phyloP scores from a whole-genome alignment of 2,797 vertebrate genomes.

The Lepilemur septentrionalis region DNA sequence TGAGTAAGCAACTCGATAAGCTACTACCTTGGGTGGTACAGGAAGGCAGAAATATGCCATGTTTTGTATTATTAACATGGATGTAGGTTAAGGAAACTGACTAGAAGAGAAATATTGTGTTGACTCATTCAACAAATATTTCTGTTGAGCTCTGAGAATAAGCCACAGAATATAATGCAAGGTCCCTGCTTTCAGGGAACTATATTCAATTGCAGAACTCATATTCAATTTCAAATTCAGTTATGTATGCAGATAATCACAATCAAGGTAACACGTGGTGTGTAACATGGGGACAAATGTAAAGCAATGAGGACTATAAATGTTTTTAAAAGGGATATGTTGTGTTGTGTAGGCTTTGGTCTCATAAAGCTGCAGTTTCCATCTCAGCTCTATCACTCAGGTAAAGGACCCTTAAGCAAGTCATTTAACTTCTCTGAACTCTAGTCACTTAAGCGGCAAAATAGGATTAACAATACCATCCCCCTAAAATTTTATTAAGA shows the following conservation, averaged over 20 bases:
- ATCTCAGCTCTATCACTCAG: not conserved
- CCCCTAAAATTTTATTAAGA: not conserved
- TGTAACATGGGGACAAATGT: not conserved
- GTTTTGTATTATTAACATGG: not conserved
- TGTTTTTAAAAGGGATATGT: not conserved
- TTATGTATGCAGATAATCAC: not conserved
- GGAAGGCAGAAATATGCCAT: not conserved
- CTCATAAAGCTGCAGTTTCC: not conserved
- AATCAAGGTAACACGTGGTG: not conserved
- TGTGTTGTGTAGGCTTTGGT: not conserved
- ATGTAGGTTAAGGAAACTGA: not conserved
- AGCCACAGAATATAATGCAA: slow-evolving; percentile 18
- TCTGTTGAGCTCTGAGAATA: not conserved
- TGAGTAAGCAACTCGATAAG: not conserved
- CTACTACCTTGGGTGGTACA: not conserved
- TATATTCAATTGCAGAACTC: not conserved
- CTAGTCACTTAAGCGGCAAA: not conserved
- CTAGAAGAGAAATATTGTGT: not conserved
- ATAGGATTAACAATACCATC: not conserved
- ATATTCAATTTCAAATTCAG: not conserved
- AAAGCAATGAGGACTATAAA: not conserved
- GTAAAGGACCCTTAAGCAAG: not conserved
- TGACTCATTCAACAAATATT: slow-evolving; percentile 30
- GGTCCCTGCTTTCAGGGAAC: not conserved
- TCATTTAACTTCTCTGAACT: not conserved